Conservation (phyloP, 2,888 invertebrate species). For the Coleophora deauratella region DNA sequence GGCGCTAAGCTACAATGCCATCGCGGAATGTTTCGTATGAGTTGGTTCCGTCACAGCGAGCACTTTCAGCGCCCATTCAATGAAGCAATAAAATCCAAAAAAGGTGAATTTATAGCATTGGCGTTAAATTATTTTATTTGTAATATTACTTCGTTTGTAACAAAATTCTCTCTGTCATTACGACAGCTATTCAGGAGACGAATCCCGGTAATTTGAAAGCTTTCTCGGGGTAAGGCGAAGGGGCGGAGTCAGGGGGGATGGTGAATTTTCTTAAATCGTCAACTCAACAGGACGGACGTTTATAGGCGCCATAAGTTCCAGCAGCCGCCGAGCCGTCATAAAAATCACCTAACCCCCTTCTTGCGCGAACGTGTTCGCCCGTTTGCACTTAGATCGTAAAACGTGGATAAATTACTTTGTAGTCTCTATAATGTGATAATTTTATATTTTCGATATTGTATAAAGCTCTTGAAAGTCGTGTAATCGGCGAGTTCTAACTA, state of each 20-base stretch:
- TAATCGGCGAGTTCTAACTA: too few relatives aligned
- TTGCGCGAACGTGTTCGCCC: constrained; percentile 27
- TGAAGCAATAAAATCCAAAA: constrained; percentile 3
- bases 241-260: constrained; percentile 25
- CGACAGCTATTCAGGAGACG: constrained; percentile 49
- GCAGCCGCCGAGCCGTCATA: constrained; percentile 53
- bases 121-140: constrained; percentile 46
- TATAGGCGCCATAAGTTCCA: constrained; percentile 63
- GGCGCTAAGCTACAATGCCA: too few relatives aligned
- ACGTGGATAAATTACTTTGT: constrained; percentile 8
- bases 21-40: too few relatives aligned
- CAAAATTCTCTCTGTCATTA: constrained; percentile 49
- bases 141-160: constrained; percentile 36
- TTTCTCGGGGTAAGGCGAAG: constrained; percentile 34
- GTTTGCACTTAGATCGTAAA: constrained; percentile 25
- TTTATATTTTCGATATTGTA: too few relatives aligned
- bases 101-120: constrained; percentile 23
- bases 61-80: too few relatives aligned
- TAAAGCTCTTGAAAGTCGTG: too few relatives aligned
- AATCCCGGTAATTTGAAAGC: constrained; percentile 60
- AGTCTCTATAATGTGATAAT: too few relatives aligned
- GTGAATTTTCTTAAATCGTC: constrained; percentile 58
- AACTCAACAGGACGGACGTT: constrained; percentile 52
- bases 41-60: too few relatives aligned
- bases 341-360: constrained; percentile 50